These are phyloP conservation scores for Premnoplex brunnescens DNA, from an alignment of 2,797 vertebrate genomes.

Conservation along the genomic window DNA sequence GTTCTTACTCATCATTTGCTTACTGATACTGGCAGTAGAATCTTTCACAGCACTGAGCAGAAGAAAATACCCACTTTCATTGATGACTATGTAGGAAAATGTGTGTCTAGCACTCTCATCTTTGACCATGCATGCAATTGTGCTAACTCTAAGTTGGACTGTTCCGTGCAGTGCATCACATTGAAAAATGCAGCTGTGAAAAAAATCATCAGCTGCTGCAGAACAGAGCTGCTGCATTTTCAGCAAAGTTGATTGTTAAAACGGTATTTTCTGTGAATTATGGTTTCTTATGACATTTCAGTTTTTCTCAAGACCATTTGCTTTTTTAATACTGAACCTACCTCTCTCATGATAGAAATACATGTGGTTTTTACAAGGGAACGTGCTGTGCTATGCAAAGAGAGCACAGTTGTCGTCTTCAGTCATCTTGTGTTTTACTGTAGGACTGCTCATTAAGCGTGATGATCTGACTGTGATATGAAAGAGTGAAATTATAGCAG, in stretches of 20 bases:
- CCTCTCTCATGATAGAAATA: background rate
- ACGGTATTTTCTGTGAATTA: background rate
- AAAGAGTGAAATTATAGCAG: background rate
- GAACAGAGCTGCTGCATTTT: background rate
- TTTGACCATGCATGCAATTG: background rate
- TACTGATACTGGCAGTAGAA: background rate
- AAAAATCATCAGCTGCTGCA: background rate
- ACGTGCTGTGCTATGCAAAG: background rate
- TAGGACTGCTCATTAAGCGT: background rate
- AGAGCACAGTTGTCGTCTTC: background rate
- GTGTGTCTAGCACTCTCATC: rapidly evolving
- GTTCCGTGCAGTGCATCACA: background rate
- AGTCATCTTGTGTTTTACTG: background rate
- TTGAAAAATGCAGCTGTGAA: background rate
- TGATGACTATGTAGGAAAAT: background rate
- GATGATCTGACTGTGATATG: background rate
- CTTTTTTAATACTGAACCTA: background rate
- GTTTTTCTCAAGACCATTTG: background rate
- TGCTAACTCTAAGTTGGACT: background rate
- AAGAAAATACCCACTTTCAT: background rate
- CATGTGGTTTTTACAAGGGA: background rate
- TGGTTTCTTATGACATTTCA: background rate
- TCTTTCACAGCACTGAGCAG: background rate
- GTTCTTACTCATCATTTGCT: background rate
- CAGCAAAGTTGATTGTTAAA: background rate